Evolutionary conservation across 2,113 vertebrate species (phyloP), one percentile per base, ranked within the genome.

Genomic region (Addax nasomaculatus): DNA sequence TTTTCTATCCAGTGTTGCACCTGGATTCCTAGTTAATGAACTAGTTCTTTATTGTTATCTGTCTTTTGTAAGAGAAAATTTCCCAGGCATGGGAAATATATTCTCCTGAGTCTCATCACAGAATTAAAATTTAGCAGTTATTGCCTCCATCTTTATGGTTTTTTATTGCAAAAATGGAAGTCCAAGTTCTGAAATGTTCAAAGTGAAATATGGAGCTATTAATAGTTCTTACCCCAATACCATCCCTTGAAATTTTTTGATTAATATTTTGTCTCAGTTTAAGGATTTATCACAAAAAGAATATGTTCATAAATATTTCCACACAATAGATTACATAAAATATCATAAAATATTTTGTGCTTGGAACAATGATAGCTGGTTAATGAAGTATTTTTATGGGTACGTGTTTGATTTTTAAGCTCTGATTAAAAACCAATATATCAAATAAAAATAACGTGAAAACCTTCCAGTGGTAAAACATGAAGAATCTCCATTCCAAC

Each of bases 401-500:
- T 30, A 0, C 1, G 25, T 2, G 6, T 78, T 3, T 95, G 23
- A 88, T 83, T 36, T 85, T 81, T 95, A 83, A 81, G 25, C 27
- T 92, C 25, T 47, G 64, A 25, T 83, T 79, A 62, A 90, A 57
- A 85, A 83, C 25, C 6, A 49, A 73, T 4, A 49, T 55, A 47
- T 43, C 4, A 83, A 36, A 87, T 73, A n/a, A 96, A 89, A 92
- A 85, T 70, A 49, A 58, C 29, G 43, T 29, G 53, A 90, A 86
- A 92, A 89, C 23, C 2, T 43, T 92, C 9, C 23, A 89, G 16
- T 25, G 29, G 30, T 29, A 67, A 89, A 55, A 39, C 33, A 89
- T 27, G 39, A 90, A 70, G 1, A 64, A 49, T 80, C 3, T 87
- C 53, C 27, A 98, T 98, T 81, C 86, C 23, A 97, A 96, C 60